Conservation (phyloP, 2,113 vertebrate genomes). For the Toxotes jaculatrix region DNA sequence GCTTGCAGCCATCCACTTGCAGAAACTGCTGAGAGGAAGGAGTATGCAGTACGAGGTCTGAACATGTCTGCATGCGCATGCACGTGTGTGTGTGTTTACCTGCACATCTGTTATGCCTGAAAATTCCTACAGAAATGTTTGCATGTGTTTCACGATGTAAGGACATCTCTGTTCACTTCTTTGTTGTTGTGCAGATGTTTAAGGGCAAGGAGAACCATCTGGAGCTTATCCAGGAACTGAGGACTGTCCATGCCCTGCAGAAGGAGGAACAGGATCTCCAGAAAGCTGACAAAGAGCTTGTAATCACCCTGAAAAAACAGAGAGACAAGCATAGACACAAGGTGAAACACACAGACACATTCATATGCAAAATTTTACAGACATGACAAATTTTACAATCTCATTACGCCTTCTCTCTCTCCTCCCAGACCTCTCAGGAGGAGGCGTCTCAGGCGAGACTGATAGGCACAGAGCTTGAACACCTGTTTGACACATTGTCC, state of each 20-base stretch:
- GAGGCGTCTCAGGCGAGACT: slow-evolving; percentile 82
- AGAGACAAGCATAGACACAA: slow-evolving; percentile 78
- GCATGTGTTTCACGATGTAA: slow-evolving; percentile 9
- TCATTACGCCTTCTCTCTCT: not conserved
- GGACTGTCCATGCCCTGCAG: slow-evolving; percentile 87
- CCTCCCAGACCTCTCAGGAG: slow-evolving; percentile 76
- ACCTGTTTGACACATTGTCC: slow-evolving; percentile 90
- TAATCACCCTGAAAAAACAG: slow-evolving; percentile 83
- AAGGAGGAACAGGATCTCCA: slow-evolving; percentile 84
- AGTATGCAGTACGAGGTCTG: slow-evolving; percentile 89
- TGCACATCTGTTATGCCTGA: not conserved
- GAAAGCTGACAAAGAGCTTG: slow-evolving; percentile 82
- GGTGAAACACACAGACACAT: slow-evolving; percentile 77
- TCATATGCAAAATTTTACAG: not conserved
- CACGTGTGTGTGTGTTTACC: not conserved
- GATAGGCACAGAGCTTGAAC: slow-evolving; percentile 84
- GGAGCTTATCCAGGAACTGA: slow-evolving; percentile 91
- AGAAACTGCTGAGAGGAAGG: slow-evolving; percentile 92
- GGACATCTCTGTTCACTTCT: not conserved
- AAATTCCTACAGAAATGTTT: not conserved
- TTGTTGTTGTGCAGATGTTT: slow-evolving; percentile 86
- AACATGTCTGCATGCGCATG: not conserved
- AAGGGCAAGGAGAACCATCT: slow-evolving; percentile 88
- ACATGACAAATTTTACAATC: not conserved
- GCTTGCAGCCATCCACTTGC: slow-evolving; percentile 88